phyloP scores from a whole-genome alignment of 1,140 invertebrate genomes.

The Acarapis woodi region DNA sequence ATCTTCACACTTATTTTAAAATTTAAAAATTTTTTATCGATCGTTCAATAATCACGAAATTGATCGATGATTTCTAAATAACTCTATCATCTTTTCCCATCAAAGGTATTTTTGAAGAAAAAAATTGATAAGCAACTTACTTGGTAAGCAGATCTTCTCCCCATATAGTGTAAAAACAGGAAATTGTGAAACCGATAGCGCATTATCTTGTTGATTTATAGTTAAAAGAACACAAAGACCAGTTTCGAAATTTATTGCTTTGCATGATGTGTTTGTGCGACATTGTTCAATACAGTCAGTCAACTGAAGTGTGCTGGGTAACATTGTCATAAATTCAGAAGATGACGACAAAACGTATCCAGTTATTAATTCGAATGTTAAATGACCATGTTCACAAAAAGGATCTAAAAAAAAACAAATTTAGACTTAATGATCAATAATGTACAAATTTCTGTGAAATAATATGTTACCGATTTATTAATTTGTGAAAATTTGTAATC shows the following conservation, averaged over 20 bases:
- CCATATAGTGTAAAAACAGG: constrained; percentile 88
- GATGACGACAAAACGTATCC: constrained; percentile 72
- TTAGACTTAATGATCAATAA: too few relatives aligned
- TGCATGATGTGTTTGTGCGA: constrained; percentile 56
- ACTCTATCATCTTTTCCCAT: too few relatives aligned
- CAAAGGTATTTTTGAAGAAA: not conserved
- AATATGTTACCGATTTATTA: too few relatives aligned
- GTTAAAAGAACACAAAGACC: constrained; percentile 73
- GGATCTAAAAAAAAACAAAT: too few relatives aligned
- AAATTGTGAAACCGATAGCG: constrained; percentile 61
- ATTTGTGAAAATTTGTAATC: too few relatives aligned
- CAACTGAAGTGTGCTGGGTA: constrained; percentile 63
- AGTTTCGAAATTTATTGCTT: constrained; percentile 77
- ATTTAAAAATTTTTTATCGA: too few relatives aligned
- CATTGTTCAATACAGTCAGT: constrained; percentile 72
- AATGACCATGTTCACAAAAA: constrained; percentile 1
- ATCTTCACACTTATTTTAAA: too few relatives aligned
- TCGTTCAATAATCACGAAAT: too few relatives aligned
- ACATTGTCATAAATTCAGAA: constrained; percentile 42
- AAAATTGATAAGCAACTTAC: not conserved
- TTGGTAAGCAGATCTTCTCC: constrained; percentile 49
- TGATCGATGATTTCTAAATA: too few relatives aligned
- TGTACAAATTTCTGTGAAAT: too few relatives aligned
- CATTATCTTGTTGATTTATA: constrained; percentile 50
- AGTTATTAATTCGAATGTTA: constrained; percentile 52